Evolutionary conservation across 2,113 vertebrate genomes (phyloP).

Genomic region (Rhinopomastus cyanomelas): DNA sequence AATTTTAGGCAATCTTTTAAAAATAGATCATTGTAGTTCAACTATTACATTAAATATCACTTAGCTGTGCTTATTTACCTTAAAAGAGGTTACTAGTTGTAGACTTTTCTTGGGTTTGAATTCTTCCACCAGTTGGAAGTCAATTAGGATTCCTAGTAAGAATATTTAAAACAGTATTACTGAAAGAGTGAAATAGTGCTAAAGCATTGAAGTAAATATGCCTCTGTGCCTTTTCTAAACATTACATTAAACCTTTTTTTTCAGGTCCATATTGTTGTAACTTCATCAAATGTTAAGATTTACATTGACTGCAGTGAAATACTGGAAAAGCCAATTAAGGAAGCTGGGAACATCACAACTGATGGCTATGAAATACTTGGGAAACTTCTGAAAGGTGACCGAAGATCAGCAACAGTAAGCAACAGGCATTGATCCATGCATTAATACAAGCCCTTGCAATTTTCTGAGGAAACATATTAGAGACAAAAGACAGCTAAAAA

Average conservation of each 20-base stretch:
- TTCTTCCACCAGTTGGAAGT: background rate
- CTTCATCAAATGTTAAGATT: slow-evolving; percentile 85
- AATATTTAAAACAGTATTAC: background rate
- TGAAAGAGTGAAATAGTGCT: background rate
- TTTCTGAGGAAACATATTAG: background rate
- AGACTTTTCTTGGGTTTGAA: background rate
- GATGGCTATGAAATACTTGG: slow-evolving; percentile 96
- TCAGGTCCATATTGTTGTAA: slow-evolving; percentile 93
- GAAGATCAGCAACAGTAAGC: slow-evolving; percentile 90
- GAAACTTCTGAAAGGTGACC: slow-evolving; percentile 87
- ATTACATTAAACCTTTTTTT: background rate
- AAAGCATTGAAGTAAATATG: background rate
- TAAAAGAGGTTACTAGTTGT: background rate
- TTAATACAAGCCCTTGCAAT: background rate
- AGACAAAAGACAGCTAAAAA: background rate
- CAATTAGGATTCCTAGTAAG: background rate
- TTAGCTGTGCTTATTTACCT: background rate
- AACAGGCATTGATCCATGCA: slow-evolving; percentile 23
- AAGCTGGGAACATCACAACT: slow-evolving; percentile 86
- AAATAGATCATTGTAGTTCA: background rate
- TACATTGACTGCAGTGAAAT: slow-evolving; percentile 93
- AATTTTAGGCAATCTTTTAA: background rate
- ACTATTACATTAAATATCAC: background rate
- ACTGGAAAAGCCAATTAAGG: slow-evolving; percentile 85
- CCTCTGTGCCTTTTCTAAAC: background rate